These are phyloP conservation scores for Brevimyrus niger DNA, from an alignment of 2,113 vertebrate genomes.

Conservation along the genomic window DNA sequence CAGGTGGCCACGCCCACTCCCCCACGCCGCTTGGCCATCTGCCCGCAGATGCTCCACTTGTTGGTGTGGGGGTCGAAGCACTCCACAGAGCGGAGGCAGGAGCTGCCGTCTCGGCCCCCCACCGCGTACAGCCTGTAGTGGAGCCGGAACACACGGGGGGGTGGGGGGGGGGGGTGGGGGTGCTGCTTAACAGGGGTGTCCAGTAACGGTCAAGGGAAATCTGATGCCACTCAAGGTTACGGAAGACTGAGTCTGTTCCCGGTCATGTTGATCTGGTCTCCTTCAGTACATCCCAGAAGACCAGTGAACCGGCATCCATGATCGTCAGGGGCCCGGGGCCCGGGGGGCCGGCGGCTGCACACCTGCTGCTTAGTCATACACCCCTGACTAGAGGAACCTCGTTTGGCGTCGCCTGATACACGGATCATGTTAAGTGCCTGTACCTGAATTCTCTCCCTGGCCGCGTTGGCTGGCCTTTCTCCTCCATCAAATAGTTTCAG, in stretches of 20 bases:
- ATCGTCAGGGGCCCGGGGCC: neutral
- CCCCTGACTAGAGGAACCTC: neutral
- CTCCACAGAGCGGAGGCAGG: conserved; percentile 94
- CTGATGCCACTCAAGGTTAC: too few species aligned
- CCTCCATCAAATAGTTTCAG: neutral
- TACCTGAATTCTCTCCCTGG: neutral
- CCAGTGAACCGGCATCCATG: neutral
- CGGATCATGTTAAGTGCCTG: neutral
- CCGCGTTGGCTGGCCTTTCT: neutral
- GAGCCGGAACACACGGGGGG: neutral
- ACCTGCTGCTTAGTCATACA: neutral
- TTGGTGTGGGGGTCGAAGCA: conserved; percentile 98
- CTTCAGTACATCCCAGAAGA: neutral
- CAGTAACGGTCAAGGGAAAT: neutral
- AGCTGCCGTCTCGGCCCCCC: conserved; percentile 94
- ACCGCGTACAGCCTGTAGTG: conserved; percentile 83
- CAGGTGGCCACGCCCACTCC: conserved; percentile 95
- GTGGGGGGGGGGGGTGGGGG: neutral
- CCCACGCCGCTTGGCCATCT: conserved; percentile 92
- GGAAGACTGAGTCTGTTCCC: neutral
- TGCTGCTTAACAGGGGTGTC: neutral
- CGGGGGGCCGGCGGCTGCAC: neutral
- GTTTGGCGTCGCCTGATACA: neutral
- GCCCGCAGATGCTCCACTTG: conserved; percentile 88
- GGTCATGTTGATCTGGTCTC: neutral